These are phyloP conservation scores for Hydrotaea cyrtoneurina DNA, from an alignment of 2,888 invertebrate species.

Conservation along the genomic window DNA sequence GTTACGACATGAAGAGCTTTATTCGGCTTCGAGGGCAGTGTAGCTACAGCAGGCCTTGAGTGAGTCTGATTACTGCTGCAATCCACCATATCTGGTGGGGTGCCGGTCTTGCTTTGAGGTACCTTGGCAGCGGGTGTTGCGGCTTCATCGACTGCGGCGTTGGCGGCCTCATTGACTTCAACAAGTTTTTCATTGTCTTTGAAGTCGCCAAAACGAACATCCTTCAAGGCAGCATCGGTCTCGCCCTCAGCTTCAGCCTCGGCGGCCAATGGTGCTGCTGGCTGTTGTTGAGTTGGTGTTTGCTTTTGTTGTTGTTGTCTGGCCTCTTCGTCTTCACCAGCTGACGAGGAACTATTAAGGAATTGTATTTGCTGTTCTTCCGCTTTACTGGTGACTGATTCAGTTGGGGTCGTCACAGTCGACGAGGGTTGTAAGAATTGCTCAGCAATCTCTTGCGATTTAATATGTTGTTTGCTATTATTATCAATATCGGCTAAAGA, in stretches of 20 bases:
- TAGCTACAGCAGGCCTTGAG: background rate
- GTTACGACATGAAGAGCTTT: background rate
- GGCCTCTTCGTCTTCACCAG: constrained; percentile 71
- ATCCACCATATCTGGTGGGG: constrained; percentile 53
- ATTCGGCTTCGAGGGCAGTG: background rate
- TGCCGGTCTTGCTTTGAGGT: background rate
- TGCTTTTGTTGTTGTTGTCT: constrained; percentile 35
- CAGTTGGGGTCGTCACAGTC: background rate
- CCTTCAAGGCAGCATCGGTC: constrained; percentile 30
- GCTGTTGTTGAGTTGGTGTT: background rate
- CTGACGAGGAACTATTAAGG: constrained; percentile 76
- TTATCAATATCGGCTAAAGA: constrained; percentile 17
- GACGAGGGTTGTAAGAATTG: constrained; percentile 69
- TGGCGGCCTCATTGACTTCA: constrained; percentile 4
- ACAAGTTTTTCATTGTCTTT: constrained; percentile 46
- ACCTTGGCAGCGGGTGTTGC: background rate
- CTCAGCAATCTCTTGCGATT: constrained; percentile 73
- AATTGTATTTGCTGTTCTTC: constrained; percentile 74
- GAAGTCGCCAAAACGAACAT: constrained; percentile 62
- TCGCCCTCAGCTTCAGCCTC: background rate
- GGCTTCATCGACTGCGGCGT: background rate
- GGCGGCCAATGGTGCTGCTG: background rate
- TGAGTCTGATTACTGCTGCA: constrained; percentile 28
- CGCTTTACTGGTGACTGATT: constrained; percentile 50
- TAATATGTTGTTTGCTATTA: constrained; percentile 67